phyloP scores from a whole-genome alignment of 1,140 invertebrate species.

The Tetragonula clypearis region DNA sequence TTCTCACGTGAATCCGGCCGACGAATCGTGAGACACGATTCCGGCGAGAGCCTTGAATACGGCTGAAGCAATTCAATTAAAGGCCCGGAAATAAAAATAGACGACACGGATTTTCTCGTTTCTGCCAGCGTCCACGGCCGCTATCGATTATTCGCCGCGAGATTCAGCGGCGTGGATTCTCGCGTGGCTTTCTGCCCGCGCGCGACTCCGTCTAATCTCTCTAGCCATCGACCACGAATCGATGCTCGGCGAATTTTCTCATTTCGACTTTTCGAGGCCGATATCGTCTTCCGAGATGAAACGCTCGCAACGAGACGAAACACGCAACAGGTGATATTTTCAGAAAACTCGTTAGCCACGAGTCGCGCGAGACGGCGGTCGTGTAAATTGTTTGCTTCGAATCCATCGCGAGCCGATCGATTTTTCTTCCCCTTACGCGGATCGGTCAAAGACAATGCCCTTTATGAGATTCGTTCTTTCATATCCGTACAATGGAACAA shows the following conservation, averaged over 20 bases:
- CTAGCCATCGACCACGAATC: neutral
- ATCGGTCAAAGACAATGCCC: neutral
- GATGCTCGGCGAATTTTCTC: neutral
- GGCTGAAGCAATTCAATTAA: slow-evolving; percentile 17
- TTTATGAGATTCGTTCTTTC: neutral
- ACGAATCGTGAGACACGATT: neutral
- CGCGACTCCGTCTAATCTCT: neutral
- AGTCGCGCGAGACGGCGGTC: neutral
- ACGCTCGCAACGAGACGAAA: neutral
- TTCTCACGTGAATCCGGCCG: no score
- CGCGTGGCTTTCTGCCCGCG: no score
- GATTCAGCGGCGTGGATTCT: neutral
- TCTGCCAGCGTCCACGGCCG: neutral
- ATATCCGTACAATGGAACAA: neutral
- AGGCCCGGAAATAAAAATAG: slow-evolving; percentile 39
- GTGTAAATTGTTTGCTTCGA: neutral
- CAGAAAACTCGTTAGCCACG: slow-evolving; percentile 18
- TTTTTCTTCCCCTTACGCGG: no score
- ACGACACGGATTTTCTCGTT: slow-evolving; percentile 24
- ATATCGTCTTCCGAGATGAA: no score
- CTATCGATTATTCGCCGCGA: slow-evolving; percentile 16
- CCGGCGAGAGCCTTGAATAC: no score
- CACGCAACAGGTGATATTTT: slow-evolving; percentile 46
- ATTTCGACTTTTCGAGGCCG: neutral
- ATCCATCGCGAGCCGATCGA: neutral